Evolutionary conservation across 2,888 invertebrate species (phyloP), one percentile per base, ranked within the genome.

Genomic region (Monopis laevigella): DNA sequence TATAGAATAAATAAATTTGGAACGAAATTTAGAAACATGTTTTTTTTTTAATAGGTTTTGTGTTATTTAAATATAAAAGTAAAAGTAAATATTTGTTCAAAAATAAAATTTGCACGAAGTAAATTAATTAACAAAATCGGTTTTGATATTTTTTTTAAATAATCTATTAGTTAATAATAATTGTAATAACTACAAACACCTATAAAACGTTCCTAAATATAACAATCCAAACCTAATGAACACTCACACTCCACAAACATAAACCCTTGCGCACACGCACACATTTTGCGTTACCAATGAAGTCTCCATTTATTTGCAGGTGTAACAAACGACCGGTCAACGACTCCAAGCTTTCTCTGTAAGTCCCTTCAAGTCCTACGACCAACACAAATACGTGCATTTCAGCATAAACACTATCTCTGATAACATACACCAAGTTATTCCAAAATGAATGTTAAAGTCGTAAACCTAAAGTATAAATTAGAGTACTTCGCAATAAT

Each of bases 291-390:
- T 27, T 42, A 19, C 30, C 21, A 39, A 39, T 32, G 43, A 39
- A 43, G 34, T 27, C 59, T 59, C 64, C 60, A 58, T 64, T 58
- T 63, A 65, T 72, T 71, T 65, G 75, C 78, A 78, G 77, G 77
- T 78, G 77, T 69, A 65, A 65, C 66, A 57, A 58, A 62, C 62
- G 59, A 41, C 52, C 61, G 77, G 75, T 78, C 75, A 72, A 53
- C 65, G 75, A 61, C 75, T 60, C 61, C 38, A 13, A 26, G 44
- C 45, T 45, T 50, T 56, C 52, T 45, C 52, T 62, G 63, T 63
- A 14, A 17, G 32, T 16, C 19, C 36, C 36, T 36, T 2, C 36
- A 18, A 36, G 21, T 21, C 36, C 36, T 21, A 36, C 36, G 19
- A 11, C 19, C 21, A 21, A 19, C 36, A 21, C 36, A 36, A n/a